phyloP scores from a whole-genome alignment of 2,888 invertebrate genomes.

The Patella ulyssiponensis region DNA sequence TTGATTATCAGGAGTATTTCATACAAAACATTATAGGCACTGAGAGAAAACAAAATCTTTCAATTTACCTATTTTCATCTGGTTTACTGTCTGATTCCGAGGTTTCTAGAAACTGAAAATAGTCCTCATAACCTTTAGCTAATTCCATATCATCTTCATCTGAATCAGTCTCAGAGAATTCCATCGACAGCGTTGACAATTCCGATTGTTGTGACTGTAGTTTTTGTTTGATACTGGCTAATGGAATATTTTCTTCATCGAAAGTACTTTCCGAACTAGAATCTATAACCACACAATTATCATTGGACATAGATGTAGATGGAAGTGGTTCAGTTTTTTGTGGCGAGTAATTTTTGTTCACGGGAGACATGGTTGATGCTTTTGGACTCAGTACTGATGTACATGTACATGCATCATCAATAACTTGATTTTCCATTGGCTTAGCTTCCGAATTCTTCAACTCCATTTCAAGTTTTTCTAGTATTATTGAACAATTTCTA shows the following conservation, averaged over 20 bases:
- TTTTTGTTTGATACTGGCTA: not conserved
- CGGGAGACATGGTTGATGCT: not conserved
- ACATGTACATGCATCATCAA: not conserved
- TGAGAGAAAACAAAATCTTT: too few relatives aligned
- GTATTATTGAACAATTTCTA: conserved; percentile 37
- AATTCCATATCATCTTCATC: not conserved
- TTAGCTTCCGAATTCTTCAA: not conserved
- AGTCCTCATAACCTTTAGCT: not conserved
- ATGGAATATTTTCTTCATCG: not conserved
- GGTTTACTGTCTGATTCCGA: not conserved
- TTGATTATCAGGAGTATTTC: too few relatives aligned
- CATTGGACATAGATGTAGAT: too few relatives aligned
- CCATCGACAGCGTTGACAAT: not conserved
- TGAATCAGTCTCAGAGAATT: not conserved
- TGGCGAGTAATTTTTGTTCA: not conserved
- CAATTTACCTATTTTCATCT: too few relatives aligned
- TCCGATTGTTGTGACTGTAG: not conserved
- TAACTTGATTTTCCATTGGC: not conserved
- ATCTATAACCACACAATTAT: not conserved
- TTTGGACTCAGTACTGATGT: not conserved
- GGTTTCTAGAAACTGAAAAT: not conserved
- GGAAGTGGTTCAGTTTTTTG: too few relatives aligned
- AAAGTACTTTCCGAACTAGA: not conserved
- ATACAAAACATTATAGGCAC: too few relatives aligned
- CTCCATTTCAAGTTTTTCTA: conserved; percentile 40